A percentile compares a stretch with the other conserved stretches of the same genome.
Conservation (phyloP, 92 coral and sea anemone genomes). For the Porites evermanni region DNA sequence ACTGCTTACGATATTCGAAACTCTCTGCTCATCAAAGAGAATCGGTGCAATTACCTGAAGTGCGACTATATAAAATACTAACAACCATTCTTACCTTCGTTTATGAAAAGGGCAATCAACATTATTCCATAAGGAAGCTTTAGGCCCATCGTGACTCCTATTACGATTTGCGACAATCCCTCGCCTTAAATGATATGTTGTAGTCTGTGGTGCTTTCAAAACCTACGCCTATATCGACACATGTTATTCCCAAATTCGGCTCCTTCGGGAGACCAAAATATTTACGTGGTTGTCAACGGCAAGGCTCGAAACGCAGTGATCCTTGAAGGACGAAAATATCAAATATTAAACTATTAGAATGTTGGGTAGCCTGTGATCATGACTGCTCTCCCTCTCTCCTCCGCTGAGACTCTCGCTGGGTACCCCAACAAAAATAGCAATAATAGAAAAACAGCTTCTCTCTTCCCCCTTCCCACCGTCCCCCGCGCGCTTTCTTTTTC, state of each 20-base stretch:
- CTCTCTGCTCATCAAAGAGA: not conserved
- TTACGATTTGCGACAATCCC: not conserved
- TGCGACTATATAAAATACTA: not conserved
- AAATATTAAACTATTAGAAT: not conserved
- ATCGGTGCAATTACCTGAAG: not conserved
- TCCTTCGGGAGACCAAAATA: slow-evolving; percentile 12
- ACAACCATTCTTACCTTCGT: not conserved
- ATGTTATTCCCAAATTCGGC: slow-evolving; percentile 2
- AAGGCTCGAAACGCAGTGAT: not conserved
- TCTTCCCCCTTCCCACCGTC: no score
- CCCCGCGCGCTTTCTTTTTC: no score
- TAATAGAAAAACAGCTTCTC: no score
- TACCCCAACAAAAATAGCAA: no score
- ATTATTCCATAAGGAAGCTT: not conserved
- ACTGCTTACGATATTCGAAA: no score
- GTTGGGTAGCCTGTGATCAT: no score
- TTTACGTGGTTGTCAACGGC: slow-evolving; percentile 25
- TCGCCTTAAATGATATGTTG: not conserved
- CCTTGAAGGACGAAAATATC: slow-evolving; percentile 5
- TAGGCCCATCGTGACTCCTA: not conserved
- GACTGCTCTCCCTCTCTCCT: no score
- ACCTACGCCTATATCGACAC: not conserved
- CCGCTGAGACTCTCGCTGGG: no score
- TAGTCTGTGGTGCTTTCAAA: not conserved
- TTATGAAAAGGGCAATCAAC: not conserved